Evolutionary conservation across 2,888 invertebrate species (phyloP).

Genomic region (Epinotia ramella): DNA sequence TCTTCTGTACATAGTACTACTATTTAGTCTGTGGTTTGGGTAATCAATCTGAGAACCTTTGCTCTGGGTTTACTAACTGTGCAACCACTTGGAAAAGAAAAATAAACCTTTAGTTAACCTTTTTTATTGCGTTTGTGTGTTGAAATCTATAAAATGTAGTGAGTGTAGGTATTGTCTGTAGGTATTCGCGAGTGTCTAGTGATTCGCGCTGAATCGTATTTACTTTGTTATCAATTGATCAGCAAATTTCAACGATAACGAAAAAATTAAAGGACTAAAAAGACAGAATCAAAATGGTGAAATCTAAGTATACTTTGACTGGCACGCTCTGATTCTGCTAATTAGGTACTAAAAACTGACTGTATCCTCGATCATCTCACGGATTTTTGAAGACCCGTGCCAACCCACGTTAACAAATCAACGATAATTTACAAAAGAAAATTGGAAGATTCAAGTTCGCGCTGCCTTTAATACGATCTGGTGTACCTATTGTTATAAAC

Average conservation of each 20-base stretch:
- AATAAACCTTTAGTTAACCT: not conserved
- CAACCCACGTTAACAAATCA: too few species aligned
- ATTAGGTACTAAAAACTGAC: too few species aligned
- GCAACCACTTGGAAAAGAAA: not conserved
- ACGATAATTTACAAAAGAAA: too few species aligned
- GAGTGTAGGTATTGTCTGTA: not conserved
- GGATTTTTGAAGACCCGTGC: not conserved
- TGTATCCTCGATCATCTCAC: not conserved
- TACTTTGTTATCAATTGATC: too few species aligned
- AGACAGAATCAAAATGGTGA: too few species aligned
- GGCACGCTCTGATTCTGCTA: too few species aligned
- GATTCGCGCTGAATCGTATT: not conserved
- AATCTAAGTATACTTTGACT: too few species aligned
- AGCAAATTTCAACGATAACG: too few species aligned
- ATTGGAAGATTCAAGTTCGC: not conserved
- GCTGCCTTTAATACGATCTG: not conserved
- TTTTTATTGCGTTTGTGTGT: too few species aligned
- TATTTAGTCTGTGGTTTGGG: not conserved
- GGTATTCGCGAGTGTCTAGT: not conserved
- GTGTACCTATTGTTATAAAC: not conserved
- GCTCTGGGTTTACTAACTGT: not conserved
- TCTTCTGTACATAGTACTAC: too few species aligned
- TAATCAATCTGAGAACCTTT: constrained; percentile 9
- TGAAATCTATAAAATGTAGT: too few species aligned
- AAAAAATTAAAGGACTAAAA: too few species aligned